A percentile compares a stretch with the other conserved stretches of the same genome.
Evolutionary conservation across 2,888 invertebrate species (phyloP).

Genomic region (Phortica magna): DNA sequence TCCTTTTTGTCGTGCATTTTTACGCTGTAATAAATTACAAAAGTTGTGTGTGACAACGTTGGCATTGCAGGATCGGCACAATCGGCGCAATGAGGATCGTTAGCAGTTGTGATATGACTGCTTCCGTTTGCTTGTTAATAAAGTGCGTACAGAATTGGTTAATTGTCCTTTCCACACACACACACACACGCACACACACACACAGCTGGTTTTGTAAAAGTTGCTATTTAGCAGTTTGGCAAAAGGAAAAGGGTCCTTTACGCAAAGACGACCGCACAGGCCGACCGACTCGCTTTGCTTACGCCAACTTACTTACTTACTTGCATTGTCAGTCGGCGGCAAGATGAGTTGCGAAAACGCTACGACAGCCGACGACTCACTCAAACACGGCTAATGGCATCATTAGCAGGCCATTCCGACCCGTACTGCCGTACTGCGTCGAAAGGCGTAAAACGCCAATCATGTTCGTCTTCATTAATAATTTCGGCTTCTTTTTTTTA

Average conservation of each 20-base stretch:
- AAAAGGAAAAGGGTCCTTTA: no score
- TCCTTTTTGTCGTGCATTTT: slow-evolving; percentile 5
- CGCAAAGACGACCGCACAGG: slow-evolving; percentile 10
- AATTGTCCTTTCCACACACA: no score
- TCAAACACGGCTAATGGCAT: background rate
- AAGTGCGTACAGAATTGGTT: background rate
- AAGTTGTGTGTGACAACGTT: slow-evolving; percentile 2
- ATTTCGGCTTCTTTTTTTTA: background rate
- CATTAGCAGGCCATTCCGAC: slow-evolving; percentile 8
- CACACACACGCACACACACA: no score
- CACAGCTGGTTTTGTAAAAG: no score
- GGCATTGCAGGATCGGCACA: slow-evolving; percentile 15
- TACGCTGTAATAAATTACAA: slow-evolving; percentile 22
- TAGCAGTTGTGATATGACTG: slow-evolving; percentile 15
- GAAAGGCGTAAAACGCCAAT: slow-evolving; percentile 47
- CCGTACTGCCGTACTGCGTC: background rate
- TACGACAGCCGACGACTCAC: slow-evolving; percentile 13
- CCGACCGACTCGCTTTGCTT: background rate
- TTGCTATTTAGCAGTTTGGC: background rate
- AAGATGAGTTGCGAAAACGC: slow-evolving; percentile 14
- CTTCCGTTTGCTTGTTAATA: slow-evolving; percentile 17
- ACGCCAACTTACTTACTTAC: no score
- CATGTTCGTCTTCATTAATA: slow-evolving; percentile 42
- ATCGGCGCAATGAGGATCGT: slow-evolving; percentile 4
- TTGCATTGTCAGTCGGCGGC: background rate